A percentile compares a stretch with the other conserved stretches of the same genome.
phyloP scores from a whole-genome alignment of 1,140 invertebrate species.

The Sesamia nonagrioides region DNA sequence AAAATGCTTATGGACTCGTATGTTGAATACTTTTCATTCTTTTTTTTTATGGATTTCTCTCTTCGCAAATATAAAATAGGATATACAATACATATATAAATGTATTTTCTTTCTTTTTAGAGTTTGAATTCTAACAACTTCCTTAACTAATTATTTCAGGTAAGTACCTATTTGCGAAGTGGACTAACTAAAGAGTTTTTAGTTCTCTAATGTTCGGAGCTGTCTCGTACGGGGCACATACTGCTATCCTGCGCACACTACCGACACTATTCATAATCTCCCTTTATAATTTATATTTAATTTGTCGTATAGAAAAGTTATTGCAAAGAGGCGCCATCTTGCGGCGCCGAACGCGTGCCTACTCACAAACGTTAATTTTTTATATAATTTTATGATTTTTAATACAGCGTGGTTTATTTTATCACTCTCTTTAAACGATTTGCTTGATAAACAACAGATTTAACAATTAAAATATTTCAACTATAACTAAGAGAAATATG shows the following conservation, averaged over 20 bases:
- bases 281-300: slow-evolving; percentile 58
- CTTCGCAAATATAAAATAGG: neutral
- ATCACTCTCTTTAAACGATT: neutral
- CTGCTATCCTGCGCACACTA: slow-evolving; percentile 53
- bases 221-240: slow-evolving; percentile 6
- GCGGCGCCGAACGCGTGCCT: slow-evolving; percentile 39
- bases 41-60: no score
- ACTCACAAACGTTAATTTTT: slow-evolving; percentile 41
- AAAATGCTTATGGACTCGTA: slow-evolving; percentile 8
- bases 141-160: neutral
- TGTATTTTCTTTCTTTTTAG: no score
- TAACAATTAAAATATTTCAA: slow-evolving; percentile 1
- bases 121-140: neutral
- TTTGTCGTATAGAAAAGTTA: slow-evolving; percentile 70
- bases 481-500: slow-evolving; percentile 9
- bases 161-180: slow-evolving; percentile 41
- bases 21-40: neutral
- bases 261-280: slow-evolving; percentile 47
- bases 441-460: neutral
- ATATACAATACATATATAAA: neutral
- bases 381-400: slow-evolving; percentile 52
- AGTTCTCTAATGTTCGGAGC: neutral
- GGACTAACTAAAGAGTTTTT: neutral
- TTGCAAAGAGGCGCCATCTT: slow-evolving; percentile 58
- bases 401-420: slow-evolving; percentile 49